Evolutionary conservation across 92 coral and sea anemone species (phyloP).

Genomic region (Muricea muricata): DNA sequence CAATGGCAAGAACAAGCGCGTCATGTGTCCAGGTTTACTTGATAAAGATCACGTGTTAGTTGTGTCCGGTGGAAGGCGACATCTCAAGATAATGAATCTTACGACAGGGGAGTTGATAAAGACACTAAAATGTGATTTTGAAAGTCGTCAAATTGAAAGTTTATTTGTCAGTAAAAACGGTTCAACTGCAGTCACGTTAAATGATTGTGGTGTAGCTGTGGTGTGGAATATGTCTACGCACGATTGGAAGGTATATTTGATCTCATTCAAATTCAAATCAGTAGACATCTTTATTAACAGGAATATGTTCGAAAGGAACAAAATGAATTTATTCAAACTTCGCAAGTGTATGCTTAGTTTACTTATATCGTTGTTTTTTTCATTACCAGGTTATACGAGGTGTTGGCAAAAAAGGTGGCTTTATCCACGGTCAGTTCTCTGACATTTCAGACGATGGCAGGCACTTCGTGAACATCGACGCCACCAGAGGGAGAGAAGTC

Average conservation of each 20-base stretch:
- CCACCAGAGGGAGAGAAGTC: not conserved
- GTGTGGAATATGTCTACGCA: not conserved
- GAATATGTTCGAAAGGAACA: no score
- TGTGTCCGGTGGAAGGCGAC: not conserved
- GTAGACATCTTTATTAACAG: no score
- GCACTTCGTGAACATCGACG: constrained; percentile 12
- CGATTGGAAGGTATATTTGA: not conserved
- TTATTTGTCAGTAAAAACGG: not conserved
- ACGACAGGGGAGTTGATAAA: not conserved
- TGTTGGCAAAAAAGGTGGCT: not conserved
- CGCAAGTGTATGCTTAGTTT: no score
- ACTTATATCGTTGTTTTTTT: not conserved
- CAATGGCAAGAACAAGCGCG: not conserved
- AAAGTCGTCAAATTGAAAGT: not conserved
- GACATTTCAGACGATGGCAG: not conserved
- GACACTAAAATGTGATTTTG: not conserved
- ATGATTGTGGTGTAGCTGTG: not conserved
- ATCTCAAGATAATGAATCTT: not conserved
- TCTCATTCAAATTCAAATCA: no score
- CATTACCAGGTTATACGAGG: not conserved
- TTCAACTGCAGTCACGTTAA: not conserved
- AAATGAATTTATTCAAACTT: no score
- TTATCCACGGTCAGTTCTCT: not conserved
- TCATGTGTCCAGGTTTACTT: not conserved
- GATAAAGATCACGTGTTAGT: not conserved